Base-by-base conservation (phyloP, 2,888 invertebrate genomes). In the Anoncus sp. region DNA sequence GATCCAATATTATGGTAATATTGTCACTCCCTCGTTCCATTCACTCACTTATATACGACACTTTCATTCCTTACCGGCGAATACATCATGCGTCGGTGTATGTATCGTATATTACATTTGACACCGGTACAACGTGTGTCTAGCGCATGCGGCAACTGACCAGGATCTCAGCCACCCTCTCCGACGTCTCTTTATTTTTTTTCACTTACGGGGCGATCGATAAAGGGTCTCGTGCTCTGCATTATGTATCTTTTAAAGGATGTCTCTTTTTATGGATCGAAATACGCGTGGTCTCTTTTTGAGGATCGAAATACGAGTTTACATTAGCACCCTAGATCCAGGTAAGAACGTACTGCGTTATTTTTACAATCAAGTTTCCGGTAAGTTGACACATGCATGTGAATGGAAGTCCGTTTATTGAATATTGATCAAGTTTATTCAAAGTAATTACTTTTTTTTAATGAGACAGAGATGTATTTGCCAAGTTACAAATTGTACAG, bases 1-100 rank as follows among this genome's bases (percentile, higher is more conserved):
- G 82, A 86, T 86, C 86, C 87, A 87, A 88, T 88, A 88, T 86
- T 87, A 88, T 88, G 88, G 85, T 88, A 88, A 88, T 88, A 81
- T 67, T 67, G 74, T 65, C 74, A 59, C 76, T 69, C 57, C 62
- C 47, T 59, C 71, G 43, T 43, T 67, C 71, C 59, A 69, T 60
- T 51, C 53, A 16, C 47, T 51, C 62, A 14, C 22, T 31, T 31
- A 57, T 69, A 49, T 51, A 10, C 49, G 40, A 43, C 53, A 55
- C 45, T 60, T 73, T 69, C 57, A 43, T 72, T 59, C 38, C 43
- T 51, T 45, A 22, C 3, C 14, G 43, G 20, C 40, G 49, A 69
- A 67, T 65, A 43, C 53, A 66, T n/a, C n/a, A n/a, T n/a, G n/a
- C n/a, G n/a, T n/a, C n/a, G 55, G 38, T 73, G 49, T 14, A n/a